Evolutionary conservation across 2,888 invertebrate genomes (phyloP), one percentile per base, ranked within the genome.

Genomic region (Apotomis betuletana): DNA sequence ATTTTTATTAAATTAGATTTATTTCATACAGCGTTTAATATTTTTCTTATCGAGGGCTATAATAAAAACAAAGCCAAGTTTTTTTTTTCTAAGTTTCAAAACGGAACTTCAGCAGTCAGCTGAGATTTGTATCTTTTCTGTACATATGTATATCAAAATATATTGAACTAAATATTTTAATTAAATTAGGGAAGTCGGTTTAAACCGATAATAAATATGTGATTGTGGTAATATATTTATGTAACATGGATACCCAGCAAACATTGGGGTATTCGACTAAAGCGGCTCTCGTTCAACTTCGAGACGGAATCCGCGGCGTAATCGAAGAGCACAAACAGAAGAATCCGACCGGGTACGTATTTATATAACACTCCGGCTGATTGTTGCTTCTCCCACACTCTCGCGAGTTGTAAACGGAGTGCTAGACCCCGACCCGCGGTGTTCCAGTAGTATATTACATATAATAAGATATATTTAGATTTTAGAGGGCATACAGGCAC

Each of bases 241-340:
- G 4, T 57, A 61, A 55, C 38, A 72, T 72, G 72, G 63, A 77
- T 77, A 86, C 80, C 76, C 84, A 86, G 75, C 84, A 88, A 69
- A 84, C 83, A 73, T 76, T 91, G 67, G 96, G 96, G 36, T 91
- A 96, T 77, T 94, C 95, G 59, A 97, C 97, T 10, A 92, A 92
- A 81, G 94, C 95, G 74, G 97, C 97, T 38, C 86, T 97, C 70
- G 90, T 94, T 76, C 95, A 95, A 81, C 92, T 97, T 74, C 94
- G 96, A 79, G 94, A 95, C 79, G 97, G 97, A 84, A 96, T 97
- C 77, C 93, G 94, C 76, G 87, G 88, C 75, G 94, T 96, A 73
- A 90, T 97, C 72, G 87, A 93, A 60, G 95, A 95, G 74, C 95
- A 95, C 84, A 94, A 95, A 85, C 90, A 94, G 77, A 95, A 94